These are phyloP conservation scores for Donacobius atricapilla DNA, from an alignment of 2,113 vertebrate genomes.

Conservation along the genomic window DNA sequence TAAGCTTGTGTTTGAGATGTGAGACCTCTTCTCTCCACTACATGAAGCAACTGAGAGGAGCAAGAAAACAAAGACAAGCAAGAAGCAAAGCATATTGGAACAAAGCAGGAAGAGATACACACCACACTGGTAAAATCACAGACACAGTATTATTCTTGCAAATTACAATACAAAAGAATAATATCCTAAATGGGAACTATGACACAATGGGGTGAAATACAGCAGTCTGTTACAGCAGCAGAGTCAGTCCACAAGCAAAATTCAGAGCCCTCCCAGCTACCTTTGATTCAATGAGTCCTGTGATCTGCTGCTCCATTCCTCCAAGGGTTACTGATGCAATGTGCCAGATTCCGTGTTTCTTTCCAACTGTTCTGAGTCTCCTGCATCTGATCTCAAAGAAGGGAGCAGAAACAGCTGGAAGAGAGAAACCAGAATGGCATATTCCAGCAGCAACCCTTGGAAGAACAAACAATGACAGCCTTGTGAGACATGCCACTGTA, in stretches of 20 bases:
- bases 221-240: not conserved
- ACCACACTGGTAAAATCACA: rapidly evolving
- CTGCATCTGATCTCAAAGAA: constrained; percentile 75
- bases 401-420: constrained; percentile 72
- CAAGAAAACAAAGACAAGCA: not conserved
- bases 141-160: not conserved
- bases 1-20: not conserved
- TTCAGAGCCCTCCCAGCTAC: constrained; percentile 60
- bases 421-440: constrained; percentile 71
- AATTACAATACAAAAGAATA: not conserved
- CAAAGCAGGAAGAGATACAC: not conserved
- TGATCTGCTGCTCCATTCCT: constrained; percentile 57
- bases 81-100: not conserved
- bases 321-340: constrained; percentile 68
- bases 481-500: constrained; percentile 28
- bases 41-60: not conserved
- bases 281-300: constrained; percentile 56
- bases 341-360: constrained; percentile 68
- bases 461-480: constrained; percentile 54
- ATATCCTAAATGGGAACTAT: not conserved
- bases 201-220: not conserved
- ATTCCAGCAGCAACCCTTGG: constrained; percentile 70
- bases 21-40: not conserved
- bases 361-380: constrained; percentile 73
- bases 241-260: not conserved